Conservation (phyloP, 1,140 invertebrate genomes). For the Chironomus striatipennis region DNA sequence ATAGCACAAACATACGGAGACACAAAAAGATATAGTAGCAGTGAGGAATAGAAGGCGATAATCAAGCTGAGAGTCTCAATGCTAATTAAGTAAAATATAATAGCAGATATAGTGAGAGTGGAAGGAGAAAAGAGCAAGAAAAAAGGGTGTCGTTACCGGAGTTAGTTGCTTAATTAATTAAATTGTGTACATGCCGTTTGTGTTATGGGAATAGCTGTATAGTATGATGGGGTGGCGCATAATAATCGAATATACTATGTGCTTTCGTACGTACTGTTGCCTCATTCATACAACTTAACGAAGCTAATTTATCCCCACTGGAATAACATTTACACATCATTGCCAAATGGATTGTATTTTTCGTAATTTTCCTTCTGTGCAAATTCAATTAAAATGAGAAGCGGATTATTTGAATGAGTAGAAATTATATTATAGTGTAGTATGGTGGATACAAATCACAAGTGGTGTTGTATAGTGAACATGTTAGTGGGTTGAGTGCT, state of each 20-base stretch:
- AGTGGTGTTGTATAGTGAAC: not conserved
- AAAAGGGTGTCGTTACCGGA: slow-evolving; percentile 16
- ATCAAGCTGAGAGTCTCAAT: slow-evolving; percentile 4
- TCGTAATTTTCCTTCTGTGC: not conserved
- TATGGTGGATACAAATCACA: not conserved
- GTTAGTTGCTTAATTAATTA: slow-evolving; percentile 20
- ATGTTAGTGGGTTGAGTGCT: too few species aligned
- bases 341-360: not conserved
- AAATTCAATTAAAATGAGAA: slow-evolving; percentile 19
- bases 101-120: not conserved
- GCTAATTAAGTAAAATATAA: slow-evolving; percentile 20
- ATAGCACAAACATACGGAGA: not conserved
- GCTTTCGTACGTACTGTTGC: not conserved
- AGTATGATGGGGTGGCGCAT: too few species aligned
- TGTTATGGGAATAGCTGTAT: not conserved
- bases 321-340: slow-evolving; percentile 10
- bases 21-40: not conserved
- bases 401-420: slow-evolving; percentile 6
- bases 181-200: not conserved
- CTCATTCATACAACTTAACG: not conserved
- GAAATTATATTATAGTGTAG: not conserved
- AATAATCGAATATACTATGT: not conserved
- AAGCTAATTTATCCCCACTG: not conserved
- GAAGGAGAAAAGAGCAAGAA: not conserved
- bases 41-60: not conserved